phyloP scores from a whole-genome alignment of 2,113 vertebrate species.

The Cepphus grylle region DNA sequence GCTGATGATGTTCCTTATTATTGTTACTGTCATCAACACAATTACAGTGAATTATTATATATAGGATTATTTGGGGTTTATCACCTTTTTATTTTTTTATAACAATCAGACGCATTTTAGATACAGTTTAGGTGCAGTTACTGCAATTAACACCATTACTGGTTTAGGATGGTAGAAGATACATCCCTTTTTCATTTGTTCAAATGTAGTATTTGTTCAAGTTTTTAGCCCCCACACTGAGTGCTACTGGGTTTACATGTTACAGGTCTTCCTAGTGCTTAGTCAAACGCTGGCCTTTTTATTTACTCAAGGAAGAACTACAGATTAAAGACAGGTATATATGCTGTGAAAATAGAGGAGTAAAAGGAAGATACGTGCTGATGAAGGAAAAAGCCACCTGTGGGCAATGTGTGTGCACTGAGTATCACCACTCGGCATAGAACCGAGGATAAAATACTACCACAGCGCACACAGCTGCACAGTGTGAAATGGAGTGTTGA shows the following conservation, averaged over 20 bases:
- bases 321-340: neutral
- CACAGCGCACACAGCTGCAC: no score
- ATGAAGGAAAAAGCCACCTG: neutral
- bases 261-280: neutral
- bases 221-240: neutral
- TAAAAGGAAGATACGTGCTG: fast-evolving
- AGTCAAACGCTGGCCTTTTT: neutral
- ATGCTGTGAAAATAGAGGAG: neutral
- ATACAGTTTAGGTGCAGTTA: neutral
- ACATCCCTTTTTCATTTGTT: neutral
- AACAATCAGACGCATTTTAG: neutral
- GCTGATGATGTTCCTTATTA: neutral
- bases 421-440: neutral
- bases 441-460: neutral
- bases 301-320: neutral
- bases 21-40: neutral
- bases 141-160: neutral
- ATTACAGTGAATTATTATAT: neutral
- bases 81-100: neutral
- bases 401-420: neutral
- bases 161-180: neutral
- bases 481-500: neutral
- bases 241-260: neutral
- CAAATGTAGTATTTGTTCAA: neutral
- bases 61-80: neutral